Conservation (phyloP, 2,113 vertebrate genomes). For the Geococcyx californianus region DNA sequence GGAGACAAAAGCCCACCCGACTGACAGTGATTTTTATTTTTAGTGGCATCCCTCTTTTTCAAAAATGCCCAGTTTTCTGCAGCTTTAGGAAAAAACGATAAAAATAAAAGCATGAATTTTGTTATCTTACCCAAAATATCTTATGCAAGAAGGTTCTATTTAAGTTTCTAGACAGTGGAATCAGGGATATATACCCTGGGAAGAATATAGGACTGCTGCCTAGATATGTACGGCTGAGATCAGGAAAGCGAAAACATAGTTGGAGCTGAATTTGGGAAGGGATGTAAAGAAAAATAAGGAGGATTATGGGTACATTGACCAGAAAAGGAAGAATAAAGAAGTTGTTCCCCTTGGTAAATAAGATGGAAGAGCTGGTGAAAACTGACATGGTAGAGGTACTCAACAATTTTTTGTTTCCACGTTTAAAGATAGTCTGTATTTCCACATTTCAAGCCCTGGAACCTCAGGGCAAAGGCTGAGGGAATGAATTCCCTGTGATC, state of each 20-base stretch:
- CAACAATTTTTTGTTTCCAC: neutral
- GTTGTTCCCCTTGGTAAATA: neutral
- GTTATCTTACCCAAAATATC: neutral
- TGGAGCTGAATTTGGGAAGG: neutral
- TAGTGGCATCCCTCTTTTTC: neutral
- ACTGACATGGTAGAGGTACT: neutral
- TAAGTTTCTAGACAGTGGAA: neutral
- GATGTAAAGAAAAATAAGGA: neutral
- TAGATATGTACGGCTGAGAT: neutral
- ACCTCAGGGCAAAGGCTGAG: neutral
- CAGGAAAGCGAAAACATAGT: neutral
- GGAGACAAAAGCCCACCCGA: neutral
- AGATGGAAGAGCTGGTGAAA: neutral
- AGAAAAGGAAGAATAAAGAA: neutral
- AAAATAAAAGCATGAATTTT: neutral
- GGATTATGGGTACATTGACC: rapidly evolving
- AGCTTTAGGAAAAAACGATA: neutral
- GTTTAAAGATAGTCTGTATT: neutral
- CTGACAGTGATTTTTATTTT: neutral
- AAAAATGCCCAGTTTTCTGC: neutral
- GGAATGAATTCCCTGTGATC: neutral
- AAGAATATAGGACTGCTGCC: neutral
- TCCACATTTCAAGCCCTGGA: neutral
- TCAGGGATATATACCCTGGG: neutral
- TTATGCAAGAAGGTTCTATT: neutral